Base-by-base conservation (phyloP, 2,888 invertebrate genomes). In the Heterodera filipjevi region DNA sequence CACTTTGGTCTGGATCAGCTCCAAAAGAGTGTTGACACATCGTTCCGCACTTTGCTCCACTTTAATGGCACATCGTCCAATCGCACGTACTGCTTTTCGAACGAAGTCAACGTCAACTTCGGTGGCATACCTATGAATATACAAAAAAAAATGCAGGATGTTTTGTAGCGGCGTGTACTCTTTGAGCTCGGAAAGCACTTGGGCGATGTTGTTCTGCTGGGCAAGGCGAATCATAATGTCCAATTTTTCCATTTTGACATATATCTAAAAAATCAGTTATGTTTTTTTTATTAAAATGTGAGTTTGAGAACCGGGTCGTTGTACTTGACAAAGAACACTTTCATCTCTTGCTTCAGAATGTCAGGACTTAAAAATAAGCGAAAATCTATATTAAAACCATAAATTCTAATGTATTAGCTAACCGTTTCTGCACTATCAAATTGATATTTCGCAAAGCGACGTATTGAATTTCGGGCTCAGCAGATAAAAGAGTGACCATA, bases 101-200 rank as follows among this genome's bases (percentile, higher is more conserved):
- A 99, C 99, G 91, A 99, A 99, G 91, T 99, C 99, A 16, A 99
- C 98, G 90, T 99, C 99, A 2, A 99, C 98, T 90, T 99, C 99
- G 0, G 98, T 98, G 16, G 99, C 98, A 89, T 99, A 92, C 82
- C 91, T 91, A 82, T 22, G n/a, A n/a, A n/a, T n/a, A n/a, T n/a
- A n/a, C n/a, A n/a, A n/a, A n/a, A n/a, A n/a, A n/a, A n/a, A n/a
- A n/a, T n/a, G n/a, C n/a, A n/a, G n/a, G n/a, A n/a, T n/a, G n/a
- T n/a, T n/a, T n/a, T n/a, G n/a, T n/a, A n/a, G n/a, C n/a, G n/a
- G 44, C 27, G n/a, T 84, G 84, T 81, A 92, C 91, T 99, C 98
- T 91, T 99, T 99, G 66, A 99, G 91, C 90, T 99, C 99, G 66
- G 97, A 96, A 44, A 99, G 92, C 76, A 97, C 97, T 90, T 99